Base-by-base conservation (phyloP, 2,797 vertebrate genomes). In the Rhyacichthys aspro region DNA sequence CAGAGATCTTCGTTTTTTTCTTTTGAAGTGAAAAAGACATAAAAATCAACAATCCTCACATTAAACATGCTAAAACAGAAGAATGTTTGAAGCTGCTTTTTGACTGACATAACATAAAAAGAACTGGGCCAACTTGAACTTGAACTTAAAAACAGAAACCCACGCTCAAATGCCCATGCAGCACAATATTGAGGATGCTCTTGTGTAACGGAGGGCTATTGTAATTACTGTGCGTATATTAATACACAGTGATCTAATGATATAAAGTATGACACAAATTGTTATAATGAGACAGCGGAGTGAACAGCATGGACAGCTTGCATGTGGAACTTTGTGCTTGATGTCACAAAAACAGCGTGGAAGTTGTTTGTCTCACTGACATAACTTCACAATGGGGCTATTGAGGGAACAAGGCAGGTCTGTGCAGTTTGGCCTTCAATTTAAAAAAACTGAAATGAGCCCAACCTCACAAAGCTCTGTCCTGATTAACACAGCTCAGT, bases 361-460 rank as follows among this genome's bases (percentile, higher is more conserved):
- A 56, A 72, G 69, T 67, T 71, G 75, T 86, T 88, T 79, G 70
- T 88, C 67, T 76, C 65, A 38, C 53, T 86, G 81, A 76, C 78
- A 76, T 42, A 9, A 38, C 55, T 12, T 39, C 52, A 90, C 85
- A 86, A 90, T 79, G 74, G 55, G 32, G 23, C 81, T 63, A 76
- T 82, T 86, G 80, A 74, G 23, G 50, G 68, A 65, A 83, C 84
- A 77, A 86, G 66, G 74, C 75, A 79, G 80, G 83, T 82, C 83
- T 85, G 78, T 85, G 83, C 76, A 83, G 77, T 84, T 87, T 86
- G 87, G 84, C 79, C 68, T 68, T 64, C 12, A 78, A 79, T 73
- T 70, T 7, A 68, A 81, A 49, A n/a, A 78, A 62, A 52, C 33
- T 47, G 28, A 69, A 70, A 62, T 63, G 70, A 86, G 69, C 78